Evolutionary conservation across 1,140 invertebrate species (phyloP), one percentile per base, ranked within the genome.

Genomic region (Brachionus rubens): DNA sequence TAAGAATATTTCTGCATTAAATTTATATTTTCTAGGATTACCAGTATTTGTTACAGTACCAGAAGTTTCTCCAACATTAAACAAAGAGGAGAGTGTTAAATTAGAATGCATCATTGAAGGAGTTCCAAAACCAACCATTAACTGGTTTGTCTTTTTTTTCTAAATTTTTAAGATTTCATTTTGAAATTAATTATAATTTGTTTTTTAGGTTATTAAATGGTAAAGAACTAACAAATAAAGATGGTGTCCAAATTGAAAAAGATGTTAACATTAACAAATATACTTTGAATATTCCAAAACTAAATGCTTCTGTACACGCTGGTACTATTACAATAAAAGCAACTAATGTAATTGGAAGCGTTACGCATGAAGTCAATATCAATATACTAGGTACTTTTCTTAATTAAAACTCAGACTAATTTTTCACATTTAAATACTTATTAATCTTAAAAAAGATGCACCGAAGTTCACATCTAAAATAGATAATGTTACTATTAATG

Each of bases 31-130:
- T 75, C 41, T 56, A 75, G 70, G 16, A 40, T 0, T 10, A 52
- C 70, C 70, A 26, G 1, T 54, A 0, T 75, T 75, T 56, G n/a
- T 9, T 19, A 6, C 2, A n/a, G 2, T 3, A 9, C n/a, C 70
- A n/a, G 47, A 41, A 28, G 7, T 24, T 16, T 14, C 43, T n/a
- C 3, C 16, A 7, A 5, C 6, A 6, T 26, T 54, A 2, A 52
- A 16, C 4, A 75, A 41, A 19, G 48, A 75, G 28, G 4, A 54
- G 9, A n/a, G 6, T 2, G 14, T 54, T 16, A 36, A 3, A n/a
- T 36, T 96, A 86, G 93, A 95, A 86, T 94, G 92, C 85, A 89
- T 91, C 79, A 92, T 96, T 79, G 90, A 92, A 81, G 92, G 92
- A 77, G 92, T 94, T 85, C 93, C 93, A 24, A 88, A 90, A 80